These are phyloP conservation scores for Aplysia californica DNA, from an alignment of 1,140 invertebrate species.

Conservation along the genomic window DNA sequence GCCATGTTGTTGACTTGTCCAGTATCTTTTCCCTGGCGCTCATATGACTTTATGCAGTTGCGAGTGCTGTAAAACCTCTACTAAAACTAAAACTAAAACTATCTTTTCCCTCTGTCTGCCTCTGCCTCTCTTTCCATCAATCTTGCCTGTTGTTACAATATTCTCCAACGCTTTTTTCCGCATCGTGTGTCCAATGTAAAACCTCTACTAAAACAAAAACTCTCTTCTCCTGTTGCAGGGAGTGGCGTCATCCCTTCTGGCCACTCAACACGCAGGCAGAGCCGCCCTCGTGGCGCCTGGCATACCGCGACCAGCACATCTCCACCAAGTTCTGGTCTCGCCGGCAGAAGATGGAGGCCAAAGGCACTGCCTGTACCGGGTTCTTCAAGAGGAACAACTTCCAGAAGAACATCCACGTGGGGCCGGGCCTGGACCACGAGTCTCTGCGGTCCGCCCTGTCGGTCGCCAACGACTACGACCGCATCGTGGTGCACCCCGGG, in stretches of 20 bases:
- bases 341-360: constrained; percentile 32
- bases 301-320: constrained; percentile 49
- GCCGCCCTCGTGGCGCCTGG: constrained; percentile 54
- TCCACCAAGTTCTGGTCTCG: constrained; percentile 49
- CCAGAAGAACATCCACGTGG: constrained; percentile 50
- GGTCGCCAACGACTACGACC: constrained; percentile 55
- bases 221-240: constrained; percentile 18
- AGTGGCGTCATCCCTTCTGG: constrained; percentile 60
- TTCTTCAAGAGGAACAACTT: constrained; percentile 16
- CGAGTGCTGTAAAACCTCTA: too few species aligned
- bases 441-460: constrained; percentile 52
- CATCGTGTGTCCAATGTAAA: too few species aligned
- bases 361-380: constrained; percentile 36
- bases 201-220: too few species aligned
- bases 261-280: constrained; percentile 50
- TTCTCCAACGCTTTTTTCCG: too few species aligned
- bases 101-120: too few species aligned
- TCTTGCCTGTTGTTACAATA: too few species aligned
- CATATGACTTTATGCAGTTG: too few species aligned
- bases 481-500: constrained; percentile 56
- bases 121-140: too few species aligned
- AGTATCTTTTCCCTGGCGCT: too few species aligned
- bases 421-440: constrained; percentile 48
- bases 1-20: too few species aligned
- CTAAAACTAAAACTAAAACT: too few species aligned